Conservation (phyloP, 2,888 invertebrate genomes). For the Tribolium freemani region DNA sequence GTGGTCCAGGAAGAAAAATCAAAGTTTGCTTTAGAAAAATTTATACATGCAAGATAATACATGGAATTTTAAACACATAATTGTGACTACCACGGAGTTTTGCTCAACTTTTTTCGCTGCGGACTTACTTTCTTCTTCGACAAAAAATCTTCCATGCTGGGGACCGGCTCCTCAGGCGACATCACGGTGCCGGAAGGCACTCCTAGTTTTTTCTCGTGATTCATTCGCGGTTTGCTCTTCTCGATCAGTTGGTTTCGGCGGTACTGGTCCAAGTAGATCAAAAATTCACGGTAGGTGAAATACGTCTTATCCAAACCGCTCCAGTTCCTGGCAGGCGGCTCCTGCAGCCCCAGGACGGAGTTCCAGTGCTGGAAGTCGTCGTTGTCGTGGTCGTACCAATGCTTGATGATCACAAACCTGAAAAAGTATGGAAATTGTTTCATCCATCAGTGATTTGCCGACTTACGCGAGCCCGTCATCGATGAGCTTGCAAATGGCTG, state of each 20-base stretch:
- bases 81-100: conserved; percentile 30
- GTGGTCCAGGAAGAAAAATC: conserved; percentile 5
- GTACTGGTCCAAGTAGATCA: conserved; percentile 77
- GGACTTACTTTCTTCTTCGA: conserved; percentile 66
- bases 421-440: neutral
- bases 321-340: conserved; percentile 84
- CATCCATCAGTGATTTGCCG: neutral
- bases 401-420: conserved; percentile 83
- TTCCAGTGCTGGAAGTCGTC: conserved; percentile 82
- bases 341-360: conserved; percentile 76
- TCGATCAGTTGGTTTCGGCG: conserved; percentile 69
- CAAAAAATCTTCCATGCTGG: conserved; percentile 72
- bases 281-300: conserved; percentile 78
- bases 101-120: conserved; percentile 46
- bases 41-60: conserved; percentile 15
- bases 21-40: neutral
- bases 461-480: conserved; percentile 85
- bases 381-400: conserved; percentile 81
- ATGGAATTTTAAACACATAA: conserved; percentile 18
- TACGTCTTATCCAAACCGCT: conserved; percentile 77
- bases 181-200: conserved; percentile 45
- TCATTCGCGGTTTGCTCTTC: conserved; percentile 62
- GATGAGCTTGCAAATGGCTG: conserved; percentile 82
- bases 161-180: conserved; percentile 60
- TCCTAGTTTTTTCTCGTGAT: conserved; percentile 46